Evolutionary conservation across 2,113 vertebrate genomes (phyloP).

Genomic region (Isichthys henryi): DNA sequence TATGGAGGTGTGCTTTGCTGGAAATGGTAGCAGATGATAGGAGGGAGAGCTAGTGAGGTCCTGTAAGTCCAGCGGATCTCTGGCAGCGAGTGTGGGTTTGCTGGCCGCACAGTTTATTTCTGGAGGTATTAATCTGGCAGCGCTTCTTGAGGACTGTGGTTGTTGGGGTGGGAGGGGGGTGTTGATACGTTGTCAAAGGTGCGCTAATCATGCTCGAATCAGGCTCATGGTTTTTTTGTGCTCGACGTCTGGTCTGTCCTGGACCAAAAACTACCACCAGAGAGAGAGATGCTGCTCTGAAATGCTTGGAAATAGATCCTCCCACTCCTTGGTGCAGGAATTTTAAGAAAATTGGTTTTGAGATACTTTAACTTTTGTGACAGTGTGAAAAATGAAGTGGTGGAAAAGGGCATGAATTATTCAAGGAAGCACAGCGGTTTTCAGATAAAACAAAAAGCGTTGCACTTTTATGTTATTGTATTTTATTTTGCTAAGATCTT

Average conservation of each 20-base stretch:
- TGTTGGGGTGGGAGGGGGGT: neutral
- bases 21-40: neutral
- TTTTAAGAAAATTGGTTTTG: neutral
- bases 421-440: neutral
- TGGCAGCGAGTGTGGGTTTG: neutral
- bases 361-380: neutral
- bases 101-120: neutral
- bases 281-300: neutral
- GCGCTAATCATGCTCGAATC: neutral
- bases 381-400: neutral
- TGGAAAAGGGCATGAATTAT: conserved; percentile 10
- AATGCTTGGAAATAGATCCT: neutral
- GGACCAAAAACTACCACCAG: neutral
- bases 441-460: neutral
- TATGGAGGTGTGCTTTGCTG: neutral
- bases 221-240: neutral
- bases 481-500: neutral
- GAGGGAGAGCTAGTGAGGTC: neutral
- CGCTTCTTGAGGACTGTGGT: neutral
- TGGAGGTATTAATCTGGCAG: neutral
- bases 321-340: neutral
- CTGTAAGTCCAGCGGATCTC: neutral
- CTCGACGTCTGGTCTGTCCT: neutral
- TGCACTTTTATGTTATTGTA: neutral
- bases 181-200: neutral